Conservation (phyloP, 2,797 vertebrate genomes). For the Sebastes vulpes region DNA sequence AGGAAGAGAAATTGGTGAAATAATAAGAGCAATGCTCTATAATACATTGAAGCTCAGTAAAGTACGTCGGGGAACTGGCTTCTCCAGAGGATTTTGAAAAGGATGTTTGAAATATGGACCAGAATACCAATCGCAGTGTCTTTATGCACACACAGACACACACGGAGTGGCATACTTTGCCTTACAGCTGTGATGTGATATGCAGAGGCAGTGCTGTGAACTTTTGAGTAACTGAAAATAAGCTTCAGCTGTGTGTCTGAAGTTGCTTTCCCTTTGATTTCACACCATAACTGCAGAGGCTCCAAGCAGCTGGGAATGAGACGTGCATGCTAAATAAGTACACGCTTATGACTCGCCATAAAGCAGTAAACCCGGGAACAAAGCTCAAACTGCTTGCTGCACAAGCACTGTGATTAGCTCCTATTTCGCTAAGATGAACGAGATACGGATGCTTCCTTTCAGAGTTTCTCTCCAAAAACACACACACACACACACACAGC, state of each 20-base stretch:
- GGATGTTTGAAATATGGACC: slow-evolving; percentile 31
- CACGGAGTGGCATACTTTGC: slow-evolving; percentile 12
- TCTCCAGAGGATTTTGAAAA: slow-evolving; percentile 4
- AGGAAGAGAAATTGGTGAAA: neutral
- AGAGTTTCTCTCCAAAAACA: neutral
- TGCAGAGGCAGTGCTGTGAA: slow-evolving; percentile 36
- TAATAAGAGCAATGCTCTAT: neutral
- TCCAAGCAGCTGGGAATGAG: slow-evolving; percentile 39
- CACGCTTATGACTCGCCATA: neutral
- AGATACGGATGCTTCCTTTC: slow-evolving; percentile 21
- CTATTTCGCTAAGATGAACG: slow-evolving; percentile 8
- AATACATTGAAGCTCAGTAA: neutral
- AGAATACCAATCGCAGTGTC: slow-evolving; percentile 53
- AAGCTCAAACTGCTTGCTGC: slow-evolving; percentile 21
- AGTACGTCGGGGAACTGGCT: neutral
- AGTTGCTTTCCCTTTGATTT: slow-evolving; percentile 64
- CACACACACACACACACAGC: neutral
- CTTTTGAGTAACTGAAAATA: slow-evolving; percentile 35
- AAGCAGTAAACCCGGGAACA: slow-evolving; percentile 23
- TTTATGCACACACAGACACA: slow-evolving; percentile 1
- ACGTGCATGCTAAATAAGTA: slow-evolving; percentile 50
- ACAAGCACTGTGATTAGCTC: slow-evolving; percentile 20
- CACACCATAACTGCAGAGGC: slow-evolving; percentile 48
- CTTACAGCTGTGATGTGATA: slow-evolving; percentile 50
- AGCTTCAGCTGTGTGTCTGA: slow-evolving; percentile 65